phyloP scores from a whole-genome alignment of 1,140 invertebrate species.

The Antheraea pernyi region DNA sequence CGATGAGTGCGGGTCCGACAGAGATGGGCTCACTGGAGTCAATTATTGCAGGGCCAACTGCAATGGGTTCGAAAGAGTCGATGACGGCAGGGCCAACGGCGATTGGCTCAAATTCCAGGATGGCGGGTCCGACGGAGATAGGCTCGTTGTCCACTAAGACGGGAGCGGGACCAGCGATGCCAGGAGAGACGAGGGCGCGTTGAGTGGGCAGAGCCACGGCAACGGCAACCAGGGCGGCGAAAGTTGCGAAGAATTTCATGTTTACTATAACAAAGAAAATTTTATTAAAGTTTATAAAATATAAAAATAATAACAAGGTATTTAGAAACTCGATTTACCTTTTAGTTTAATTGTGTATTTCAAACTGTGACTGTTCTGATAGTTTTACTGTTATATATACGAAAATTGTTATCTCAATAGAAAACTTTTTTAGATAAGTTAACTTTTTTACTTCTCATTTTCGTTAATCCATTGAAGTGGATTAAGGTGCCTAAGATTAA shows the following conservation, averaged over 20 bases:
- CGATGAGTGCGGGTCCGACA: constrained; percentile 25
- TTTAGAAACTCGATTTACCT: not conserved
- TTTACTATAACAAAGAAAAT: constrained; percentile 3
- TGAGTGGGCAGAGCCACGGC: constrained; percentile 37
- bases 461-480: not conserved
- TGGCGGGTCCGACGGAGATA: constrained; percentile 21
- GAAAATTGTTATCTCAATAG: not conserved
- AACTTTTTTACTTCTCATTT: not conserved
- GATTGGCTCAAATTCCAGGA: constrained; percentile 16
- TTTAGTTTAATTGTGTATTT: not conserved
- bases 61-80: constrained; percentile 20
- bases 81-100: constrained; percentile 24
- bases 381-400: not conserved
- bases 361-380: not conserved
- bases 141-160: constrained; percentile 16
- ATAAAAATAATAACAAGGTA: not conserved
- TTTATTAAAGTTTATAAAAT: not conserved
- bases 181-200: constrained; percentile 17
- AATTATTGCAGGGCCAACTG: constrained; percentile 26
- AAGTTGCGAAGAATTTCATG: constrained; percentile 39
- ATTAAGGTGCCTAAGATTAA: not conserved
- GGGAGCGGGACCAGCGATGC: constrained; percentile 14
- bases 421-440: not conserved
- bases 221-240: constrained; percentile 38
- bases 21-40: constrained; percentile 24